Evolutionary conservation across 2,888 invertebrate species (phyloP).

Genomic region (Spodoptera picta): DNA sequence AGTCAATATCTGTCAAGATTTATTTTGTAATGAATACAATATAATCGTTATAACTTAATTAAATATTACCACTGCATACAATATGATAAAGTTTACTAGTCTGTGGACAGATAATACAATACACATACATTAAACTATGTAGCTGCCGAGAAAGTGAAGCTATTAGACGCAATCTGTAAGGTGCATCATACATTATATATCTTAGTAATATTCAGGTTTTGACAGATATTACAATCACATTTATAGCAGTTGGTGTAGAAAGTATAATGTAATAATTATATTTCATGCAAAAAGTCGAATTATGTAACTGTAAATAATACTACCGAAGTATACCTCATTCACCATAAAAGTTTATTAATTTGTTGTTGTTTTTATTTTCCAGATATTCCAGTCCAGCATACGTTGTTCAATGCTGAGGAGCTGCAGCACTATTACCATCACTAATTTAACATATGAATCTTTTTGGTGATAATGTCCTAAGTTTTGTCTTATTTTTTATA

Average conservation of each 20-base stretch:
- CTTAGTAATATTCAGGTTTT: slow-evolving; percentile 15
- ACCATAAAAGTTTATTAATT: neutral
- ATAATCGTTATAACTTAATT: too few species aligned
- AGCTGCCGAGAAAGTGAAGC: slow-evolving; percentile 14
- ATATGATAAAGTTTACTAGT: neutral
- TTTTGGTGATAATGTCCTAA: slow-evolving; percentile 39
- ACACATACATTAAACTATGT: neutral
- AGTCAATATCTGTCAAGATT: slow-evolving; percentile 32
- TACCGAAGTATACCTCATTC: neutral
- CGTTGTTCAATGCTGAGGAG: slow-evolving; percentile 75
- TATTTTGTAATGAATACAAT: neutral
- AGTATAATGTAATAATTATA: slow-evolving; percentile 16
- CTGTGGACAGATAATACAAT: slow-evolving; percentile 1
- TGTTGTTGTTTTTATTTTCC: slow-evolving; percentile 59
- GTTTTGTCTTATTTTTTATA: slow-evolving; percentile 19
- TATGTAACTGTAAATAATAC: slow-evolving; percentile 19
- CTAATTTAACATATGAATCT: slow-evolving; percentile 55
- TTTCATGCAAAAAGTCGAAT: neutral
- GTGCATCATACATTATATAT: slow-evolving; percentile 17
- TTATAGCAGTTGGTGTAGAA: slow-evolving; percentile 24
- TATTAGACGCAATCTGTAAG: neutral
- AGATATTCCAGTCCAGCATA: slow-evolving; percentile 77
- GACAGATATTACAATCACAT: slow-evolving; percentile 39
- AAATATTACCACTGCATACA: too few species aligned
- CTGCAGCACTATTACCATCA: slow-evolving; percentile 77